Evolutionary conservation across 2,113 vertebrate species (phyloP), one percentile per base, ranked within the genome.

Genomic region (Dipodomys stephensi): DNA sequence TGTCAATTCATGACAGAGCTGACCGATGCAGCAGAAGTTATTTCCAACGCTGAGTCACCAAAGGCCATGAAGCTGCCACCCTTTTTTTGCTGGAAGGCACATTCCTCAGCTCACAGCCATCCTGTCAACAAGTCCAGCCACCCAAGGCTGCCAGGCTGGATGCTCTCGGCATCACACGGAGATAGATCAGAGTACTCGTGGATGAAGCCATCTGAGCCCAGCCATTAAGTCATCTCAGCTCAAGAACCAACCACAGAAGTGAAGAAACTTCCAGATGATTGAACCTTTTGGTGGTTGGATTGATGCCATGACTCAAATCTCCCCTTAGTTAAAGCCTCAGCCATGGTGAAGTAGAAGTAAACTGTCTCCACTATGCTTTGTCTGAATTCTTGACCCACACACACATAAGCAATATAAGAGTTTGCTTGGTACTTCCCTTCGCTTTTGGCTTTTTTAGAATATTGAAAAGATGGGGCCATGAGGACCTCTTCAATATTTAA

Each of bases 401-500:
- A 44, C 39, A 27, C 0, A 49, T 6, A 46, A 90, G 12, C 25
- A n/a, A 82, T 39, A 72, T 13, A 78, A 84, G 65, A 82, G 30
- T 4, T 16, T 84, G 7, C 18, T 91, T 23, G 3, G n/a, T 30
- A 9, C 12, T 22, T 93, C 10, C 39, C 27, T 74, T 62, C 39
- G 67, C 32, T 71, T 80, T 72, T 53, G 78, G 46, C 19, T 90
- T 68, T 60, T 71, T 25, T 46, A 2, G 32, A 88, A 68, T 68
- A 86, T 9, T 72, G n/a, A 83, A 67, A 90, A 76, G 60, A 60
- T 7, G 71, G 53, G 7, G 30, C 46, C 27, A 57, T 85, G 60
- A 74, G 78, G n/a, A 79, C 10, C 68, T 64, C 84, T 86, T 90
- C 28, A 86, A 83, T 94, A 80, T 92, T 88, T 85, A 65, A 84